Evolutionary conservation across 2,888 invertebrate genomes (phyloP), one percentile per base, ranked within the genome.

Genomic region (Amblyjoppa fuscipennis): DNA sequence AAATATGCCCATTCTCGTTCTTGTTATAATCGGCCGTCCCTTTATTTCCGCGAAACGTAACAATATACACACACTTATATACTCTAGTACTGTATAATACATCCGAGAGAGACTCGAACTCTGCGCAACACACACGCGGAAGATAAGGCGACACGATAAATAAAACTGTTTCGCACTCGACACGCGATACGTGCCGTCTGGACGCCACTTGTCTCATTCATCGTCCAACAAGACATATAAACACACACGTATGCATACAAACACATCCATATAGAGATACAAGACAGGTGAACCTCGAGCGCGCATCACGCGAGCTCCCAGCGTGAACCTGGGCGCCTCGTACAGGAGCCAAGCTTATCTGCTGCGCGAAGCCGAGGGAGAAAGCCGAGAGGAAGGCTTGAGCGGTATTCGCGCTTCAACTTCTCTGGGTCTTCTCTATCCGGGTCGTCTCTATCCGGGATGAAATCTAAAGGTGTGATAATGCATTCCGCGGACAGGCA

Each of bases 401-500:
- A n/a, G n/a, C 28, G 76, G 56, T 56, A 45, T 68, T 68, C 66
- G 68, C 25, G n/a, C n/a, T 59, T 20, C 16, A 75, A 34, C 45
- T 68, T 49, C 59, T 69, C 41, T 7, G 68, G 38, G n/a, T n/a
- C n/a, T n/a, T n/a, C n/a, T n/a, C n/a, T n/a, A n/a, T n/a, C 61
- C 20, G 41, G 6, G 34, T 53, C 31, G 34, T 64, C 69, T 73
- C 78, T 77, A 83, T 73, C 59, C 82, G 53, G 7, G 83, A 16
- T 83, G 76, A 78, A 75, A 86, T 82, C 70, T 74, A 82, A 84
- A 84, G 86, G 75, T 64, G 86, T 80, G 81, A 84, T 79, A 84
- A 76, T 79, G 83, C 82, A 86, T 83, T 87, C 77, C 80, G 83
- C 78, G 83, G 11, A 28, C 20, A 51, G 31, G 64, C 59, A 41